Evolutionary conservation across 2,888 invertebrate genomes (phyloP).

Genomic region (Anagyrus pseudococci): DNA sequence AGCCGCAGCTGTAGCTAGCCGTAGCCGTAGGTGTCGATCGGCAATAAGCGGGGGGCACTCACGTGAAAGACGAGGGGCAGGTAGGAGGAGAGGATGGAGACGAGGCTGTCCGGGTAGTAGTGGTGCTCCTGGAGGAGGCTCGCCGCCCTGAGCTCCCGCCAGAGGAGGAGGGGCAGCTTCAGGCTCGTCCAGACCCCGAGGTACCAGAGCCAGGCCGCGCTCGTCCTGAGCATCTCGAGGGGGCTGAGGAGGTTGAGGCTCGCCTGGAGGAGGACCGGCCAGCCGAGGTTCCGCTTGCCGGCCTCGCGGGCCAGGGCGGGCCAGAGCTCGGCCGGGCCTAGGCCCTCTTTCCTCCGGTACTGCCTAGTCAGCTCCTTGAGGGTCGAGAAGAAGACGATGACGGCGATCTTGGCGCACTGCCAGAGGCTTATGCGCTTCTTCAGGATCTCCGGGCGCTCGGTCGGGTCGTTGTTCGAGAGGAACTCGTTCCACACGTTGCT

Average conservation of each 20-base stretch:
- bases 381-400: slow-evolving; percentile 72
- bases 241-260: slow-evolving; percentile 54
- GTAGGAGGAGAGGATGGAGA: slow-evolving; percentile 56
- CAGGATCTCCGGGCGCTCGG: slow-evolving; percentile 73
- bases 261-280: slow-evolving; percentile 43
- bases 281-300: slow-evolving; percentile 49
- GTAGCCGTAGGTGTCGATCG: not conserved
- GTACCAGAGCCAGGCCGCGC: slow-evolving; percentile 54
- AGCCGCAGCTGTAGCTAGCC: no score
- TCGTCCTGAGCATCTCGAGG: slow-evolving; percentile 42
- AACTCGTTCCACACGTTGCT: slow-evolving; percentile 84
- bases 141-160: slow-evolving; percentile 60
- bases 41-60: not conserved
- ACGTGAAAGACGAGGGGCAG: slow-evolving; percentile 60
- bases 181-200: slow-evolving; percentile 48
- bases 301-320: slow-evolving; percentile 45
- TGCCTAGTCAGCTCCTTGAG: slow-evolving; percentile 66
- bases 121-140: slow-evolving; percentile 54
- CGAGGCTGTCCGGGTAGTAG: slow-evolving; percentile 55
- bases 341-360: slow-evolving; percentile 46
- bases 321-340: slow-evolving; percentile 42
- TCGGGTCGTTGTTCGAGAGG: slow-evolving; percentile 78
- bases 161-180: slow-evolving; percentile 58
- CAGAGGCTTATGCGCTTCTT: slow-evolving; percentile 69
- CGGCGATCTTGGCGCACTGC: slow-evolving; percentile 68